Percentiles rank a stretch among this genome's conserved stretches.
Conservation (phyloP, 2,797 vertebrate genomes). For the Spinus olivaceus region DNA sequence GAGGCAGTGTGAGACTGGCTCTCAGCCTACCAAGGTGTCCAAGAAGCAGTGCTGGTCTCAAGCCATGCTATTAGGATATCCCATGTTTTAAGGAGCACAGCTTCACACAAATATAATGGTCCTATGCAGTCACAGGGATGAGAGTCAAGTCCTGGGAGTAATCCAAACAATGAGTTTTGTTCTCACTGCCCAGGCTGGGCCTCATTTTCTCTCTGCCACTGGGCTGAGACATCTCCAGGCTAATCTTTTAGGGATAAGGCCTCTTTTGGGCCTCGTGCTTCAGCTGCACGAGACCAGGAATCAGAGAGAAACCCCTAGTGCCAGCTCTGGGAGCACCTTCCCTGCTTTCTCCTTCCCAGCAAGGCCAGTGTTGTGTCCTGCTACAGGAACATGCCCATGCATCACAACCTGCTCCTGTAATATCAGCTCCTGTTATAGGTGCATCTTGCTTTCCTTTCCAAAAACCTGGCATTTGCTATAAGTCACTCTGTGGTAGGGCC, state of each 20-base stretch:
- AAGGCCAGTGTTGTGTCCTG: neutral
- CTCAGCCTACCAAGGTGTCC: neutral
- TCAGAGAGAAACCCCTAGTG: neutral
- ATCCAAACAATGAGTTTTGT: neutral
- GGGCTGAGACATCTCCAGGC: neutral
- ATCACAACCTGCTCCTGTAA: neutral
- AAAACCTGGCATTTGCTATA: neutral
- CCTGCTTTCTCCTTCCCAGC: neutral
- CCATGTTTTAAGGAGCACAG: neutral
- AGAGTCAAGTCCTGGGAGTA: neutral
- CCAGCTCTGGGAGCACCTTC: neutral
- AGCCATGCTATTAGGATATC: neutral
- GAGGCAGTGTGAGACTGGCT: neutral
- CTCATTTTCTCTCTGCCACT: neutral
- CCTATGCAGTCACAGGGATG: neutral
- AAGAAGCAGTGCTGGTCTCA: neutral
- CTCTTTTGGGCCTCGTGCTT: fast-evolving
- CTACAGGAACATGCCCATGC: neutral
- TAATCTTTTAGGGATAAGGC: neutral
- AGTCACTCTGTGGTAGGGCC: neutral
- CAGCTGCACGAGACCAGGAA: neutral
- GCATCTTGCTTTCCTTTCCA: neutral
- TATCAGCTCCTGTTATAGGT: fast-evolving
- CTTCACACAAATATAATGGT: neutral
- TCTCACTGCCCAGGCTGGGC: neutral